A percentile compares a stretch with the other conserved stretches of the same genome.
Evolutionary conservation across 23 tunicate genomes (phyloP).

Genomic region (Ciona savignyi): DNA sequence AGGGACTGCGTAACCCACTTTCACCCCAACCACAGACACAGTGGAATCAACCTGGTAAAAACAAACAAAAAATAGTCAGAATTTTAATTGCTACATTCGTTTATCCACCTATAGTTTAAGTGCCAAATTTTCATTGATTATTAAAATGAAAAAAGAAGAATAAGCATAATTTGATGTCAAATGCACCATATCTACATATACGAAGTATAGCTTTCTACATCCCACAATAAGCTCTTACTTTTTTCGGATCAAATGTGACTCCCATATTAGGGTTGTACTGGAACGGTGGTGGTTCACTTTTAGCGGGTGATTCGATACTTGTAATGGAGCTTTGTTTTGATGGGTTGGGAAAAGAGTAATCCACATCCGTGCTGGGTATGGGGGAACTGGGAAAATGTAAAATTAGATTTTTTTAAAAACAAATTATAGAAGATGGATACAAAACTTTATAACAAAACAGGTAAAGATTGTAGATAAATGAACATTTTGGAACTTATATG

Average conservation of each 20-base stretch:
- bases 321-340: background rate
- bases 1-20: background rate
- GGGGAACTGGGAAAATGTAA: background rate
- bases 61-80: background rate
- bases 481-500: no score
- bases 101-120: no score
- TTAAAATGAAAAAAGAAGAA: no score
- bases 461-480: no score
- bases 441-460: no score
- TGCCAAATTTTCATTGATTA: no score
- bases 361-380: background rate
- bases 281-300: constrained; percentile 40
- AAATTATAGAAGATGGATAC: background rate
- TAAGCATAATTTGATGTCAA: no score
- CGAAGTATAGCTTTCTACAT: background rate
- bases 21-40: background rate
- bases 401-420: background rate
- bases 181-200: no score
- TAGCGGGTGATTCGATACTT: background rate
- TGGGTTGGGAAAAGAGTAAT: no score
- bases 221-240: constrained; percentile 4
- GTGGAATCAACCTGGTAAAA: background rate
- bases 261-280: constrained; percentile 80
- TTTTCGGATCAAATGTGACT: constrained; percentile 49
- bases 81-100: background rate